Evolutionary conservation across 2,113 vertebrate genomes (phyloP), one percentile per base, ranked within the genome.

Genomic region (Phyllostomus discolor): DNA sequence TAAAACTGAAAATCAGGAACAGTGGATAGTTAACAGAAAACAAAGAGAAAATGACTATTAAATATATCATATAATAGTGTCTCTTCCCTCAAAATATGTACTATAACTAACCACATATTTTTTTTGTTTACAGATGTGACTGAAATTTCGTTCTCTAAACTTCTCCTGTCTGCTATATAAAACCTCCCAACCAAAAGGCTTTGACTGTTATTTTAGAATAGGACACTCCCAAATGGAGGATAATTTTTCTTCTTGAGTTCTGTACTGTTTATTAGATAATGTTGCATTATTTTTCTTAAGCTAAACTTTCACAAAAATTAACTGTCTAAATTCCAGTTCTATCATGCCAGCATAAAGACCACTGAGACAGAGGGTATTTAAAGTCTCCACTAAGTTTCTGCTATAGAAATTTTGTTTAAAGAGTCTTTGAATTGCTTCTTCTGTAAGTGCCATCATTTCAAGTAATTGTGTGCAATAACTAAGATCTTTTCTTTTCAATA

Each of bases 401-500:
- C 76, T 50, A 69, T 46, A 20, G 31, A 81, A 88, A 88, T 90
- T 91, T 84, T 78, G 31, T 64, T 89, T 83, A 52, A 84, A 87
- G 90, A 87, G 17, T 24, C 33, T 91, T 94, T 50, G 7, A 76
- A 90, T 95, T 52, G 19, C 20, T 83, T 93, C 24, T 91, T 46
- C 15, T 96, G n/a, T 84, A 93, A 64, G 57, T 81, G 20, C 17
- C 31, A 82, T 90, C 28, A 84, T 88, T 95, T 95, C 19, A 76
- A 66, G 69, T 91, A 93, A 94, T 75, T 96, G 59, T 97, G 67
- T 54, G 17, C 33, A 91, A 35, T 93, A 35, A 92, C 81, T 92
- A 78, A 95, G 54, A 66, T 82, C 80, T 76, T 87, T 75, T 48
- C n/a, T 76, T 81, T 96, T n/a, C 87, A 98, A 97, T 98, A 98